Base-by-base conservation (phyloP, 2,113 vertebrate species). In the Furnarius figulus region DNA sequence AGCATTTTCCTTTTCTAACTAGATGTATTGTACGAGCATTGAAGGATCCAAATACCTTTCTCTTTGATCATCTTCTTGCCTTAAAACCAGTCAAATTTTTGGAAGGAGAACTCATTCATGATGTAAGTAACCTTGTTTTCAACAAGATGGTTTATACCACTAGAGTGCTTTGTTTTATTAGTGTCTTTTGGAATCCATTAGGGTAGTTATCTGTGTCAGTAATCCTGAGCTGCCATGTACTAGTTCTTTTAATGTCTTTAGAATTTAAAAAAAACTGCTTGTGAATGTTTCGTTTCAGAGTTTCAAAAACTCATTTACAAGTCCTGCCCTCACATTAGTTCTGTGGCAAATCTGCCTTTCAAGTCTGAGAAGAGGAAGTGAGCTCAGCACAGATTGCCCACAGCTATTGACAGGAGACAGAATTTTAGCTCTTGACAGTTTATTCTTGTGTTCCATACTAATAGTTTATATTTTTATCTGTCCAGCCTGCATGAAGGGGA, bases 31-130 rank as follows among this genome's bases (percentile, higher is more conserved):
- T 99, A 61, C 98, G 99, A 96, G 99, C 99, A 52, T 73, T 99
- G 94, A 99, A 99, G 97, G 99, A 99, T 95, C 98, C 99, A 92
- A 99, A 98, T 97, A 99, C 99, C 58, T 99, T 99, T 96, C 98
- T 99, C 83, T 99, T 99, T 93, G 99, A 99, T 97, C 99, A 99
- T 97, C 99, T 99, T 94, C 98, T 99, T 97, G 98, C 99, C 93
- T 98, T 99, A 96, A 99, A 99, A 96, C 99, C 99, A 33, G 99
- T 99, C 66, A 99, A 99, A 96, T 99, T 99, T 97, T 98, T 99
- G 96, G 99, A 99, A 97, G 99, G 99, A 93, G 99, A 99, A 91
- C 99, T 99, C 95, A 99, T 99, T 94, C 99, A 99, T 91, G 99
- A 99, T 88, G 99, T 99, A 97, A 99, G 99, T 99, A 86, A 92